Percentiles rank a stretch among this genome's conserved stretches.
Evolutionary conservation across 2,888 invertebrate species (phyloP).

Genomic region (Brenthis daphne): DNA sequence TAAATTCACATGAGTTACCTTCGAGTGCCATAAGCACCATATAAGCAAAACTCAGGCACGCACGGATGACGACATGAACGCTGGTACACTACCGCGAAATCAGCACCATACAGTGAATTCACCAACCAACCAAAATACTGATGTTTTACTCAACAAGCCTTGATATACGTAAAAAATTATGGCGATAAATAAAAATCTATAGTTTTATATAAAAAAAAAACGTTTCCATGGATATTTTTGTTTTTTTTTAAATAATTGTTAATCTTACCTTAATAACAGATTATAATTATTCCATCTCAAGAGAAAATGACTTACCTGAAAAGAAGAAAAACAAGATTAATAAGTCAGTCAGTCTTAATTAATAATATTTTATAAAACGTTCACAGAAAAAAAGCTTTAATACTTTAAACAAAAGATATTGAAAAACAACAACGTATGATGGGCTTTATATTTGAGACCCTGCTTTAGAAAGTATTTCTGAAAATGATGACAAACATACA

Average conservation of each 20-base stretch:
- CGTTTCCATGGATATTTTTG: too few relatives aligned
- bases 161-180: slow-evolving; percentile 1
- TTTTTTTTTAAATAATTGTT: neutral
- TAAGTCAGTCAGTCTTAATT: neutral
- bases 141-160: slow-evolving; percentile 32
- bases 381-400: neutral
- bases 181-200: neutral
- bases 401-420: too few relatives aligned
- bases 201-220: too few relatives aligned
- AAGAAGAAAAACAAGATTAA: slow-evolving; percentile 21
- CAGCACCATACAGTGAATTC: slow-evolving; percentile 40
- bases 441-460: neutral
- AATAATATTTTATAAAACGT: slow-evolving; percentile 3
- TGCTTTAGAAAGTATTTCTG: too few relatives aligned
- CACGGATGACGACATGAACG: slow-evolving; percentile 41
- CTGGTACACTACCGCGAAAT: slow-evolving; percentile 40
- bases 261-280: slow-evolving; percentile 10
- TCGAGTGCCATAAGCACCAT: slow-evolving; percentile 19
- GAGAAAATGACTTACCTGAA: slow-evolving; percentile 31
- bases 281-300: neutral
- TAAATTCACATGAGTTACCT: slow-evolving; percentile 28
- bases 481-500: too few relatives aligned
- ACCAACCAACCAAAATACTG: slow-evolving; percentile 20
- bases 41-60: slow-evolving; percentile 28
- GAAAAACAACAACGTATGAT: too few relatives aligned